Percentiles rank a stretch among this genome's conserved stretches.
Evolutionary conservation across 2,113 vertebrate species (phyloP).

Genomic region (Abramis brama): DNA sequence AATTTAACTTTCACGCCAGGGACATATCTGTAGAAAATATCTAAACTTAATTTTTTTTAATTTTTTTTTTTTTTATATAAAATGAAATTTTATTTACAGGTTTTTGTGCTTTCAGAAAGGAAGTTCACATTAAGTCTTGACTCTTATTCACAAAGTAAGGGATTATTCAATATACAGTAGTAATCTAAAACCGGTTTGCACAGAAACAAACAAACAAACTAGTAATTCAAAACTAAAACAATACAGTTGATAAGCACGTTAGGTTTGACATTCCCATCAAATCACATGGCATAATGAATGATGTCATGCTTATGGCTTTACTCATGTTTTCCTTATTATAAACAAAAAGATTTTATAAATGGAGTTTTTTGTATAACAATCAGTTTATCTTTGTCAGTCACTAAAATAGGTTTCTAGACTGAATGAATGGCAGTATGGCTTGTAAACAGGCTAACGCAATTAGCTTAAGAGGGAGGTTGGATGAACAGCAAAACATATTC

Average conservation of each 20-base stretch:
- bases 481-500: neutral
- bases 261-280: neutral
- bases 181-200: neutral
- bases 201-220: neutral
- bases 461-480: conserved; percentile 39
- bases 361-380: neutral
- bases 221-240: conserved; percentile 10
- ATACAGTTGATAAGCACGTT: neutral
- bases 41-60: neutral
- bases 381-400: neutral
- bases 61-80: neutral
- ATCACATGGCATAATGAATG: conserved; percentile 1
- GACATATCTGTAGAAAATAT: too few relatives aligned
- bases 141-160: neutral
- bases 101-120: neutral
- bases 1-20: neutral
- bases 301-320: conserved; percentile 11
- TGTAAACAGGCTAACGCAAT: conserved; percentile 41
- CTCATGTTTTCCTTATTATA: neutral
- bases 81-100: neutral
- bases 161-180: neutral
- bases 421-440: neutral
- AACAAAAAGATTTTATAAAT: neutral
- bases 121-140: neutral
- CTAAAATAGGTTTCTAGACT: neutral